Evolutionary conservation across 2,113 vertebrate genomes (phyloP).

Genomic region (Myocastor coypus): DNA sequence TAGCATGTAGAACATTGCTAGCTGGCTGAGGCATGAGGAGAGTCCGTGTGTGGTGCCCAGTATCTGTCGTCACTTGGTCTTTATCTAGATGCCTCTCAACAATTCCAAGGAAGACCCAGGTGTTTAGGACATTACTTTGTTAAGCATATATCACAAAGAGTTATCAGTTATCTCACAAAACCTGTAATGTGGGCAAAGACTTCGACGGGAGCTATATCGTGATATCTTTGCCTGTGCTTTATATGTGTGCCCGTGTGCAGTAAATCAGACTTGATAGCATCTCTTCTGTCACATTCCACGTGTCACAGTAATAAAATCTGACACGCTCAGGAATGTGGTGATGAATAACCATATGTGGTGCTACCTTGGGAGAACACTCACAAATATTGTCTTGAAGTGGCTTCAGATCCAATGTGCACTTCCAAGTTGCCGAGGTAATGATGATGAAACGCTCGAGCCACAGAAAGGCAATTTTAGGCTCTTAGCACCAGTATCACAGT

Average conservation of each 20-base stretch:
- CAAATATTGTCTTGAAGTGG: background rate
- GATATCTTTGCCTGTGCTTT: constrained; percentile 31
- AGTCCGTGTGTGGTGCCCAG: background rate
- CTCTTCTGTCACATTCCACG: constrained; percentile 61
- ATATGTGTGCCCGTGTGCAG: background rate
- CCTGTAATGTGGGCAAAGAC: background rate
- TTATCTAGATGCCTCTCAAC: background rate
- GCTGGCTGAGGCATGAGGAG: background rate
- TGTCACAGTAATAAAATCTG: constrained; percentile 69
- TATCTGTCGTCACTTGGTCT: background rate
- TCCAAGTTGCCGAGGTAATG: constrained; percentile 19
- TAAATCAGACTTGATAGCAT: constrained; percentile 34
- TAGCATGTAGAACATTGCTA: background rate
- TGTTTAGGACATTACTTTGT: background rate
- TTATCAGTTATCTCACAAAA: constrained; percentile 6
- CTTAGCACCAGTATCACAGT: background rate
- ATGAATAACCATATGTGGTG: constrained; percentile 60
- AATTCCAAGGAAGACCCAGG: background rate
- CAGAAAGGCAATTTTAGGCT: constrained; percentile 11
- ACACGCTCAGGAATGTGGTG: constrained; percentile 33
- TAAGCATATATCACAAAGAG: background rate
- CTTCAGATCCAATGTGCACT: background rate
- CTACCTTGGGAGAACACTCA: constrained; percentile 53
- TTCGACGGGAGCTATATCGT: background rate
- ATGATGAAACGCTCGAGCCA: constrained; percentile 15